Base-by-base conservation (phyloP, 2,113 vertebrate species). In the Melanostigma gelatinosum region DNA sequence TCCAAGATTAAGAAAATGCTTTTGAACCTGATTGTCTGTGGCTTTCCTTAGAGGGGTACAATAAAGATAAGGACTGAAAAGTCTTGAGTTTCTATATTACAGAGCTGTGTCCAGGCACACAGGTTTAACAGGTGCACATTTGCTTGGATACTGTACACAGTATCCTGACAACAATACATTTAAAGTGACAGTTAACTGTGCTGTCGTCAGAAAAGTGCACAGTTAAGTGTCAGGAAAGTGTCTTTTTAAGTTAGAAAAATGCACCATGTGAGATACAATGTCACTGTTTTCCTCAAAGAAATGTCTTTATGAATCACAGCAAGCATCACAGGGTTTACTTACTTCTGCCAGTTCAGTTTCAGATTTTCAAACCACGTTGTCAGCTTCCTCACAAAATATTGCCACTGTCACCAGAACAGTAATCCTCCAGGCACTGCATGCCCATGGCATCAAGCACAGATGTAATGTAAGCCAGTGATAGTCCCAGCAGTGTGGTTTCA, bases 91-190 rank as follows among this genome's bases (percentile, higher is more conserved):
- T 71, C 32, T 67, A 18, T 77, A 71, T 68, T 32, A 57, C 36
- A 64, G 38, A 72, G 72, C 60, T 32, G 12, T 75, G 61, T 77
- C 64, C 80, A 38, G 66, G 36, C 27, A 36, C 76, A 52, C 76
- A 15, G 29, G 62, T 36, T 74, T 65, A 75, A 68, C 81, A 88
- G 76, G 85, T 87, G 88, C 78, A 89, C 82, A 87, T 74, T 69
- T 81, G 85, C 84, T 73, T 84, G 73, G 82, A 79, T 81, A 89
- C 85, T 58, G 63, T 76, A 72, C 20, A 88, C 88, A 88, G 52
- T 75, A 22, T 69, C 84, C 67, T 83, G 79, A 34, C 87, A 86
- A 88, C 80, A 80, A 64, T 6, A 63, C 0, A 62, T 66, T 82
- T 83, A 85, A 89, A 88, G 84, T 86, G 79, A 86, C 85, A 86